A percentile compares a stretch with the other conserved stretches of the same genome.
These are phyloP conservation scores for Xestia c-nigrum DNA, from an alignment of 2,888 invertebrate species.

Conservation along the genomic window DNA sequence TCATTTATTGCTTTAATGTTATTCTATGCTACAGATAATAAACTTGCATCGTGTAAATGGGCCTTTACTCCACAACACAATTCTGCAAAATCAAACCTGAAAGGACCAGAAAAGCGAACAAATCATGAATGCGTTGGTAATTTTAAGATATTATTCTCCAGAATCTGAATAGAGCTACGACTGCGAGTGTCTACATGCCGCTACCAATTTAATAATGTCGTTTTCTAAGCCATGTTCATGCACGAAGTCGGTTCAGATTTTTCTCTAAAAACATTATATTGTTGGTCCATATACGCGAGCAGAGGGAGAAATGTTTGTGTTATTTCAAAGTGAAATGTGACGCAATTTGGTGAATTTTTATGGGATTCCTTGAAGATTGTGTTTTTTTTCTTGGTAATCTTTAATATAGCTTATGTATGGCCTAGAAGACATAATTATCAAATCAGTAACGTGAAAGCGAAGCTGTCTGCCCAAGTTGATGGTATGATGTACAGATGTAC, in stretches of 20 bases:
- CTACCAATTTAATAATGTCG: constrained; percentile 84
- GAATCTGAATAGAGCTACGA: constrained; percentile 76
- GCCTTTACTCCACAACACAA: not conserved
- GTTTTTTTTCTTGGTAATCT: not conserved
- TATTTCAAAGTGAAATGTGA: constrained; percentile 35
- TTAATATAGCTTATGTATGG: not conserved
- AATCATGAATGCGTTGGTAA: constrained; percentile 59
- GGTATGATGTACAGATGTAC: not conserved
- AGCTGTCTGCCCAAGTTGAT: not conserved
- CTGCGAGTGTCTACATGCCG: constrained; percentile 72
- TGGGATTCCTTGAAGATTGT: constrained; percentile 8
- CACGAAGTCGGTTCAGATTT: constrained; percentile 70
- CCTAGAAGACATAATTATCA: not conserved
- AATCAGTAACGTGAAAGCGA: not conserved
- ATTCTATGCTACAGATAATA: too few relatives aligned
- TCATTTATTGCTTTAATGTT: too few relatives aligned
- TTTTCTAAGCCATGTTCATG: constrained; percentile 77
- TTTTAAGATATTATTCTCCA: constrained; percentile 73
- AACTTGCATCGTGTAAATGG: too few relatives aligned
- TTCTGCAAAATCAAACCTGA: not conserved
- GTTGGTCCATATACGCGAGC: constrained; percentile 53
- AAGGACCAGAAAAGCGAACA: not conserved
- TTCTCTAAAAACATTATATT: constrained; percentile 76
- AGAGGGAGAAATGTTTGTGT: constrained; percentile 46
- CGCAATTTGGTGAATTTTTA: too few relatives aligned